Conservation (phyloP, 2,888 invertebrate species). For the Phortica okadai region DNA sequence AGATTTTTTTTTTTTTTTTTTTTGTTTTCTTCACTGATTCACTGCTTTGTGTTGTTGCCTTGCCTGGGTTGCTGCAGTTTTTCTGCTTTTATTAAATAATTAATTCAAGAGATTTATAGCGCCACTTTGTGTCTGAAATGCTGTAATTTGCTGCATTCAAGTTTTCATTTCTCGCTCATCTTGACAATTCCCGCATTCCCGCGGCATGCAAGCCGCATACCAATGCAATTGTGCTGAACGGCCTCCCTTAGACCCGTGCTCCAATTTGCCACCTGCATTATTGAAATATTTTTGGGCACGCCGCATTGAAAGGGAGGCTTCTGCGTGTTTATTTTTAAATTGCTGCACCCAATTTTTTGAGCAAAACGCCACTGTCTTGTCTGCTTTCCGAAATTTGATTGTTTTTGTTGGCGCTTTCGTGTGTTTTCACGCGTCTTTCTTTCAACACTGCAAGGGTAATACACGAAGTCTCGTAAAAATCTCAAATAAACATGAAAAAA, state of each 20-base stretch:
- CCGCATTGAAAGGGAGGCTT: constrained; percentile 43
- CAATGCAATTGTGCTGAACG: not conserved
- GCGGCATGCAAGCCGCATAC: not conserved
- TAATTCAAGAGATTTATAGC: constrained; percentile 48
- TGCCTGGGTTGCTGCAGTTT: not conserved
- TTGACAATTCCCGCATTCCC: constrained; percentile 19
- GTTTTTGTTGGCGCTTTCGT: not conserved
- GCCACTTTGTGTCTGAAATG: constrained; percentile 9
- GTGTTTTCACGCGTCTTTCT: constrained; percentile 8
- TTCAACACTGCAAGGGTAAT: constrained; percentile 25
- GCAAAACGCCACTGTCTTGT: constrained; percentile 22
- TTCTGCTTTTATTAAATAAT: constrained; percentile 1
- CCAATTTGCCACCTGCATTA: constrained; percentile 68
- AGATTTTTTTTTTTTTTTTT: constrained; percentile 18
- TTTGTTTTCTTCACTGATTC: not conserved
- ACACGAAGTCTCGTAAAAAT: not conserved
- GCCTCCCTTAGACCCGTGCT: constrained; percentile 44
- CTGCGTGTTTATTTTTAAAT: constrained; percentile 59
- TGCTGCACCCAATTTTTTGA: constrained; percentile 46
- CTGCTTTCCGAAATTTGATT: not conserved
- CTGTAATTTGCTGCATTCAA: constrained; percentile 45
- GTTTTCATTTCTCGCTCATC: constrained; percentile 44
- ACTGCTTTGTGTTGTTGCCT: not conserved
- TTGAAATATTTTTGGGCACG: constrained; percentile 58
- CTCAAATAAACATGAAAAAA: not conserved